Percentiles rank a stretch among this genome's conserved stretches.
phyloP scores from a whole-genome alignment of 1,140 invertebrate species.

The Eueides isabella region DNA sequence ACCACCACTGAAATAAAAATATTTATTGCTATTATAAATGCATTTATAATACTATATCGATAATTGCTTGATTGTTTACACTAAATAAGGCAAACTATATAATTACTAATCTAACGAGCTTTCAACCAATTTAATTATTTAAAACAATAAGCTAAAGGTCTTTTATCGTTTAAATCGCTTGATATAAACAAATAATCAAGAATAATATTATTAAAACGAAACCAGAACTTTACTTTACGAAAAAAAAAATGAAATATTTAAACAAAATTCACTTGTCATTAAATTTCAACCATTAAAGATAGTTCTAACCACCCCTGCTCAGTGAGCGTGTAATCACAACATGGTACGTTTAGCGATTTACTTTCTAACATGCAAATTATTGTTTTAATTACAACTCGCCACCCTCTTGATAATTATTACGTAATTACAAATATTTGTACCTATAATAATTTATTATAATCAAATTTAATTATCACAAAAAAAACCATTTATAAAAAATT shows the following conservation, averaged over 20 bases:
- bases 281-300: slow-evolving; percentile 24
- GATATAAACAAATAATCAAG: no score
- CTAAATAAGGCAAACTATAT: no score
- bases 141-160: no score
- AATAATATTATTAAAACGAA: no score
- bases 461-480: neutral
- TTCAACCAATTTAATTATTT: no score
- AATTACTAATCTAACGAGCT: no score
- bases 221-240: neutral
- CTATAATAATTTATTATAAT: neutral
- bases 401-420: slow-evolving; percentile 20
- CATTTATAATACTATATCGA: no score
- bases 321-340: slow-evolving; percentile 32
- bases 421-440: neutral
- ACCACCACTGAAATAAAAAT: no score
- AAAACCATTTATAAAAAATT: neutral
- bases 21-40: no score
- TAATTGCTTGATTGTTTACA: no score
- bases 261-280: slow-evolving; percentile 13
- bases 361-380: slow-evolving; percentile 32
- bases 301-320: slow-evolving; percentile 25
- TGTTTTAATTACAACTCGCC: slow-evolving; percentile 31
- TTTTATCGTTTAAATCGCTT: no score
- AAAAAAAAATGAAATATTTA: neutral
- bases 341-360: slow-evolving; percentile 24